Conservation (phyloP, 1,140 invertebrate species). For the Calephelis virginiensis region DNA sequence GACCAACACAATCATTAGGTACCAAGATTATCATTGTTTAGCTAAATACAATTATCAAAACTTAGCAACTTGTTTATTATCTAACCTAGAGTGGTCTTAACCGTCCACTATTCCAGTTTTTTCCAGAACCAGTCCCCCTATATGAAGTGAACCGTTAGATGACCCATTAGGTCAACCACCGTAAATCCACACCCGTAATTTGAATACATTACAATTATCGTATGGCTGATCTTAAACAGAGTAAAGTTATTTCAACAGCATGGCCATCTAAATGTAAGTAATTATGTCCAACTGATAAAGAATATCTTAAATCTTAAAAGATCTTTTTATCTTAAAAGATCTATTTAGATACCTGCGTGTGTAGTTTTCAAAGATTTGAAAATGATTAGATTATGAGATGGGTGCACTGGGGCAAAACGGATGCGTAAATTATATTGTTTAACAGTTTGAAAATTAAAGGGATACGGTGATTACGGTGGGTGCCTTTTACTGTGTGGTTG, state of each 20-base stretch:
- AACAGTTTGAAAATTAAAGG: too few relatives aligned
- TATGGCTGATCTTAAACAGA: conserved; percentile 41
- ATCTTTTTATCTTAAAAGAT: conserved; percentile 34
- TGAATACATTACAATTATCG: conserved; percentile 37
- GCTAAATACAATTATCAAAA: too few relatives aligned
- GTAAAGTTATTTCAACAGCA: conserved; percentile 38
- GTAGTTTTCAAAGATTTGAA: conserved; percentile 41
- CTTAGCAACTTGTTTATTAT: too few relatives aligned
- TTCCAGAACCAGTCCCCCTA: background rate
- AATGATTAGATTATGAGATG: conserved; percentile 49
- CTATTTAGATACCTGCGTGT: conserved; percentile 42
- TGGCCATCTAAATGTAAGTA: conserved; percentile 39
- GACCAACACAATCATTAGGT: too few relatives aligned
- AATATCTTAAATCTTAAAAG: conserved; percentile 45
- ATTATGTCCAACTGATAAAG: conserved; percentile 44
- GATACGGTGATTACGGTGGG: too few relatives aligned
- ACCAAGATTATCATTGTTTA: too few relatives aligned
- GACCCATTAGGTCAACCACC: conserved; percentile 35
- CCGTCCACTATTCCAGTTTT: background rate
- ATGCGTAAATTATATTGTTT: background rate
- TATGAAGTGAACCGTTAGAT: conserved; percentile 24
- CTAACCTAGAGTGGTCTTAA: too few relatives aligned
- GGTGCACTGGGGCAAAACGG: conserved; percentile 26
- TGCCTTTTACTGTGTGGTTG: too few relatives aligned
- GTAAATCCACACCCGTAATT: conserved; percentile 38